A percentile compares a stretch with the other conserved stretches of the same genome.
Evolutionary conservation across 1,140 invertebrate species (phyloP).

Genomic region (Sarcophaga bullata): DNA sequence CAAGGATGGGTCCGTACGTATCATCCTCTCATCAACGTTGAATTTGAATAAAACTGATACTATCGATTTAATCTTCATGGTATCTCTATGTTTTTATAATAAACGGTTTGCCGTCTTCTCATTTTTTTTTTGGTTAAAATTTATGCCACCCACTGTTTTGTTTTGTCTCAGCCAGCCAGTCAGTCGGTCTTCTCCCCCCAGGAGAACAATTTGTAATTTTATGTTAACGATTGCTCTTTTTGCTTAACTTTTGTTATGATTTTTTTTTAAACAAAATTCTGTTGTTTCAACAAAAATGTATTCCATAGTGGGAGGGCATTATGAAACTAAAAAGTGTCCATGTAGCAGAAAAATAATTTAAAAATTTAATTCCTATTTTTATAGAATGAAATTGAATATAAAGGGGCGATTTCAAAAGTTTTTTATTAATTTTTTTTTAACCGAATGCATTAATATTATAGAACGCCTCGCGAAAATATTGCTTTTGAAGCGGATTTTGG

Average conservation of each 20-base stretch:
- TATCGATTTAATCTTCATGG: not conserved
- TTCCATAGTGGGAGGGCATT: not conserved
- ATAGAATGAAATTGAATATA: no score
- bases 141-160: conserved; percentile 14
- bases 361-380: no score
- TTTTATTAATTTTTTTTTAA: no score
- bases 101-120: not conserved
- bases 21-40: not conserved
- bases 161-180: not conserved
- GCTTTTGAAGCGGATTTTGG: no score
- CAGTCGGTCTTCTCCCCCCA: not conserved
- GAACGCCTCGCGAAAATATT: no score
- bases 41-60: not conserved
- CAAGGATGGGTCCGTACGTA: not conserved
- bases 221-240: conserved; percentile 36
- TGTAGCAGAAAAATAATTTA: not conserved
- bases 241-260: conserved; percentile 1
- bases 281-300: not conserved
- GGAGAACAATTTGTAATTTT: conserved; percentile 36
- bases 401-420: no score
- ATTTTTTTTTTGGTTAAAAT: conserved; percentile 8
- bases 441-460: no score
- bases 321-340: not conserved
- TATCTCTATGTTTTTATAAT: not conserved
- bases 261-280: not conserved